Conservation (phyloP, 2,113 vertebrate genomes). For the Dicaeum eximium region DNA sequence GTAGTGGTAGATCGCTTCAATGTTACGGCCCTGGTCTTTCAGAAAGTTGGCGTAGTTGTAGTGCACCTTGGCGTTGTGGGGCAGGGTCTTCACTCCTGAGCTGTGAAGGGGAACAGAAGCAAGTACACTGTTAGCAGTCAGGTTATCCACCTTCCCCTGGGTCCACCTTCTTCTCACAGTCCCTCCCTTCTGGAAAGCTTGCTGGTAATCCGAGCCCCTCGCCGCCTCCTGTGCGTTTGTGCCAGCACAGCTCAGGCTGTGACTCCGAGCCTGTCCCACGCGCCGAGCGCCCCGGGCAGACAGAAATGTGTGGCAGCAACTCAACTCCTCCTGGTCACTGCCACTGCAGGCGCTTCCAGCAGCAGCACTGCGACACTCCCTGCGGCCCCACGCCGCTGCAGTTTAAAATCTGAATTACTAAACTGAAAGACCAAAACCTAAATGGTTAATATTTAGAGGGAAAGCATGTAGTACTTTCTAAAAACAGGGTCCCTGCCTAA, state of each 20-base stretch:
- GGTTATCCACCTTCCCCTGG: background rate
- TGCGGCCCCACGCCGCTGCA: background rate
- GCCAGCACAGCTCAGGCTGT: background rate
- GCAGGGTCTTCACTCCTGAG: constrained; percentile 93
- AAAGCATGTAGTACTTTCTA: background rate
- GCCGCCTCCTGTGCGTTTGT: background rate
- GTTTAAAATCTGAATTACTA: background rate
- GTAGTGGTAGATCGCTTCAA: constrained; percentile 92
- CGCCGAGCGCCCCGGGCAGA: rapidly evolving
- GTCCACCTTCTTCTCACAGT: rapidly evolving
- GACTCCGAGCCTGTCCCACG: background rate
- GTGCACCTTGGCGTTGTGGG: constrained; percentile 98
- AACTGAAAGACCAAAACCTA: background rate
- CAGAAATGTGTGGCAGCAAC: background rate
- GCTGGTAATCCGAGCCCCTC: rapidly evolving
- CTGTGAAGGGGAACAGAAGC: constrained; percentile 64
- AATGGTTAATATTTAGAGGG: background rate
- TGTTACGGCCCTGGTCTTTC: constrained; percentile 86
- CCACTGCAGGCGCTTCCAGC: background rate
- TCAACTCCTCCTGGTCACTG: background rate
- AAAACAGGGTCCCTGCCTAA: background rate
- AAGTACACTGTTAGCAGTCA: background rate
- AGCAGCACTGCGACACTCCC: background rate
- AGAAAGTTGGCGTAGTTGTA: constrained; percentile 99
- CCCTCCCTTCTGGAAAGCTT: background rate